Evolutionary conservation across 2,888 invertebrate species (phyloP).

Genomic region (Ochropleura leucogaster): DNA sequence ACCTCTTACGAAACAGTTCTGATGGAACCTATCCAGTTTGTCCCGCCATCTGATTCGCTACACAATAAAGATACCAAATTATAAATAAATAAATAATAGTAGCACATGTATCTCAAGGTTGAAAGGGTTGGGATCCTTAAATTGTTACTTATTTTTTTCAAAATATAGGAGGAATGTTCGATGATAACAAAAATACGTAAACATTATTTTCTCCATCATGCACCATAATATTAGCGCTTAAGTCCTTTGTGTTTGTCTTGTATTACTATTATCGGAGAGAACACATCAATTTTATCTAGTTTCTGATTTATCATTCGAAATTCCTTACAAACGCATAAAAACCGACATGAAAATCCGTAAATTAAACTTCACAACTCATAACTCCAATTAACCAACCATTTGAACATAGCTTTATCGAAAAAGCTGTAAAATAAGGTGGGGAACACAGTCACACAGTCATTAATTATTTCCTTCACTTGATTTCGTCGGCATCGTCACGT

Average conservation of each 20-base stretch:
- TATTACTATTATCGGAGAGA: not conserved
- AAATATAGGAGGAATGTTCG: not conserved
- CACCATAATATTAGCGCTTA: not conserved
- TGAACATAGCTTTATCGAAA: not conserved
- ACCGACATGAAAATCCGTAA: not conserved
- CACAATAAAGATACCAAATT: too few species aligned
- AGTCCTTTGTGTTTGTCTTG: not conserved
- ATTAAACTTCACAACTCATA: not conserved
- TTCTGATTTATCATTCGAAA: not conserved
- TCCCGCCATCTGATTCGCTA: too few species aligned
- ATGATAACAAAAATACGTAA: too few species aligned
- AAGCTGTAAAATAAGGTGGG: slow-evolving; percentile 21
- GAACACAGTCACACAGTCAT: too few species aligned
- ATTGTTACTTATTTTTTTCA: too few species aligned
- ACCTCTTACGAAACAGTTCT: too few species aligned
- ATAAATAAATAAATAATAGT: too few species aligned
- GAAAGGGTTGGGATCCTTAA: too few species aligned
- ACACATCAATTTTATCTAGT: not conserved
- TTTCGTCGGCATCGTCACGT: not conserved
- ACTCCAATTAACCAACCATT: slow-evolving; percentile 14
- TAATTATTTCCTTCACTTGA: not conserved
- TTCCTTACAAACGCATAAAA: not conserved
- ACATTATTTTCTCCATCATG: too few species aligned
- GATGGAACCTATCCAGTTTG: too few species aligned
- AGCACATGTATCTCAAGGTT: too few species aligned